These are phyloP conservation scores for Tachycineta bicolor DNA, from an alignment of 2,113 vertebrate species.

Conservation along the genomic window DNA sequence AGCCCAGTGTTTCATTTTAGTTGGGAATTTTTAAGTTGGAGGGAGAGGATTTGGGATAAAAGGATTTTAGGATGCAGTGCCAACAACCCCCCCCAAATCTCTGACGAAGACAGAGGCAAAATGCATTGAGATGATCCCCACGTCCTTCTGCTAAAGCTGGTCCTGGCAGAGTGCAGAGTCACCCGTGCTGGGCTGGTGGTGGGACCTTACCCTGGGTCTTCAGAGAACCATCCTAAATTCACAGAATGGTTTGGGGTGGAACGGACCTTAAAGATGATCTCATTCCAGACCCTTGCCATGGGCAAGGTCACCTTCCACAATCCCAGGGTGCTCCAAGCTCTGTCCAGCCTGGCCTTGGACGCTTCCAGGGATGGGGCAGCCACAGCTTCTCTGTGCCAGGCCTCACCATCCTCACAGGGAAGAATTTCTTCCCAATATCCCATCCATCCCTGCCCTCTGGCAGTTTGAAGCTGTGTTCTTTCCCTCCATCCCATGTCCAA, in stretches of 20 bases:
- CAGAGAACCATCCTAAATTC: neutral
- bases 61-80: neutral
- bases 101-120: neutral
- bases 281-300: neutral
- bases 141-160: neutral
- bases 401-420: rapidly evolving
- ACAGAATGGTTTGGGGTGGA: neutral
- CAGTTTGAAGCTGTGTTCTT: neutral
- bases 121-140: neutral
- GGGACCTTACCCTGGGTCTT: neutral
- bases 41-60: neutral
- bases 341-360: rapidly evolving
- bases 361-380: neutral
- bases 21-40: neutral
- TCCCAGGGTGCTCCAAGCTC: rapidly evolving
- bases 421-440: neutral
- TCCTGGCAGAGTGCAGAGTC: neutral
- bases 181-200: neutral
- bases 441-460: rapidly evolving
- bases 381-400: neutral
- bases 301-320: neutral
- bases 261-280: neutral
- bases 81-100: rapidly evolving
- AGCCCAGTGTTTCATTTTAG: neutral
- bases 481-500: rapidly evolving